A percentile compares a stretch with the other conserved stretches of the same genome.
These are phyloP conservation scores for Drosophila longiperda DNA, from an alignment of 2,888 invertebrate genomes.

Conservation along the genomic window DNA sequence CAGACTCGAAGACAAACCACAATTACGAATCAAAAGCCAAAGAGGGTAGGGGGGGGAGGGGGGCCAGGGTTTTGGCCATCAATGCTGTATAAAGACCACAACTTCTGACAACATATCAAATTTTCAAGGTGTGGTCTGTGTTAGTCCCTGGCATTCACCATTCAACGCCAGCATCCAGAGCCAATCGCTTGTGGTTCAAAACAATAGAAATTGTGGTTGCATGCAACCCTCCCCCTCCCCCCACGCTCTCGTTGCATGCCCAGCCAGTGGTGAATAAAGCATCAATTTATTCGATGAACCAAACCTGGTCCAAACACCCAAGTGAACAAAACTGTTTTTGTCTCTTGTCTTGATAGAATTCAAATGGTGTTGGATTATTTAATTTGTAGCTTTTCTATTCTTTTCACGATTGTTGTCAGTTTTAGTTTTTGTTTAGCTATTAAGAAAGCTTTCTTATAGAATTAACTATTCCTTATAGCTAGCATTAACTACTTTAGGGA, in stretches of 20 bases:
- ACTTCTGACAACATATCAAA: neutral
- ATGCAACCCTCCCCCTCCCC: neutral
- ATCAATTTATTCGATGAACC: neutral
- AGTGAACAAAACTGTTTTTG: neutral
- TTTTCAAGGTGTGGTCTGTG: neutral
- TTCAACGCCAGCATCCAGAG: neutral
- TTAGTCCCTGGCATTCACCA: neutral
- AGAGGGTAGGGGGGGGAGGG: too few relatives aligned
- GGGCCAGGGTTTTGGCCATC: neutral
- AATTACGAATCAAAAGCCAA: neutral
- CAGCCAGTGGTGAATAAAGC: neutral
- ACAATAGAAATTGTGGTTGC: neutral
- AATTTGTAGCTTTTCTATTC: neutral
- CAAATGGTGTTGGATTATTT: neutral
- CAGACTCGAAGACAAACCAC: neutral
- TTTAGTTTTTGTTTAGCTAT: neutral
- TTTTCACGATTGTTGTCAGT: neutral
- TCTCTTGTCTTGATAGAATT: too few relatives aligned
- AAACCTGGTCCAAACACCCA: neutral
- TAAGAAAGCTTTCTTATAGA: neutral
- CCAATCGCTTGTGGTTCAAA: neutral
- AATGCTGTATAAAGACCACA: neutral
- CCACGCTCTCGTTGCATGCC: neutral
- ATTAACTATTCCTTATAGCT: neutral
- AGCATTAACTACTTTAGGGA: neutral